Base-by-base conservation (phyloP, 2,888 invertebrate genomes). In the Eustalomyia histrio region DNA sequence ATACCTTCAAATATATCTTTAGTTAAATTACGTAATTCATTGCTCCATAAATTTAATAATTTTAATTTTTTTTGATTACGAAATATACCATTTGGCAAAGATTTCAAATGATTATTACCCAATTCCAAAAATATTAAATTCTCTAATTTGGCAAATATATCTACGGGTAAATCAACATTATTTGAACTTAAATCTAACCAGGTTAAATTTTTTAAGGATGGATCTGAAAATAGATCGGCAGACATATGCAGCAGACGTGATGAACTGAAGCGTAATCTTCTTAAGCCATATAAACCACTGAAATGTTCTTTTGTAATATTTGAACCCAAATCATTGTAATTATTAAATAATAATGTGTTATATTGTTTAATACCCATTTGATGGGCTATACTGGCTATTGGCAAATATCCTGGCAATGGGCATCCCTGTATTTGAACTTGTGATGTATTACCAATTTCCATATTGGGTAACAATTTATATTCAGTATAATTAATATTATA, bases 41-140 rank as follows among this genome's bases (percentile, higher is more conserved):
- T 96, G 85, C 93, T 92, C 93, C 94, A 94, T 39, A 96, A 88
- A 85, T 94, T 94, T 67, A 96, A 90, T 61, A 93, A 91, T 71
- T 91, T 90, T 76, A 95, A 88, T 84, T 92, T 92, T 68, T 91
- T 91, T 84, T 94, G 91, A 87, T 93, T 92, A 43, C 92, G 91
- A 87, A 95, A 95, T 71, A 94, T 90, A 75, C 92, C 93, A 1
- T 92, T 91, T 43, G 93, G 92, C 85, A 95, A 91, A 85, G 92
- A 90, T 58, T 92, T 91, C 85, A 96, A 90, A 76, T 93, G 92
- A 87, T 95, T 95, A 85, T 92, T 92, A 61, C 93, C 94, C 84
- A 95, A 90, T 89, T 95, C 94, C 67, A 95, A 91, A 71, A 92
- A 92, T 83, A 92, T 92, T 47, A 95, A 89, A 84, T 91, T 92